Evolutionary conservation across 2,888 invertebrate genomes (phyloP).

Genomic region (Cordylochernes scorpioides): DNA sequence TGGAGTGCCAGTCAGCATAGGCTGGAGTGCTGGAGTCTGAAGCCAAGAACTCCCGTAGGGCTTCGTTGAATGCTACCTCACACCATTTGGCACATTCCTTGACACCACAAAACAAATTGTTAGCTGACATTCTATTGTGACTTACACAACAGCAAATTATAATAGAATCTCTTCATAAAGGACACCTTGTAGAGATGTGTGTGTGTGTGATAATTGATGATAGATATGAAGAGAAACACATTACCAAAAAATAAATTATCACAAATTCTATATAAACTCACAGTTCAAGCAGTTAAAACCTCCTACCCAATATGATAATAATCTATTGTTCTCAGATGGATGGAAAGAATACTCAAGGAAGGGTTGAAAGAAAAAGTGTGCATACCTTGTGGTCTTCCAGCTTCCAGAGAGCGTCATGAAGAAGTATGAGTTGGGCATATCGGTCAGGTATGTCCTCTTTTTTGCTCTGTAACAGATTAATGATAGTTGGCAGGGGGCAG

Average conservation of each 20-base stretch:
- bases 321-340: background rate
- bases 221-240: too few species aligned
- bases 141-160: background rate
- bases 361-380: too few species aligned
- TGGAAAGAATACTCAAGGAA: too few species aligned
- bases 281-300: background rate
- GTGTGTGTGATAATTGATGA: too few species aligned
- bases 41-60: conserved; percentile 30
- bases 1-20: conserved; percentile 24
- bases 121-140: too few species aligned
- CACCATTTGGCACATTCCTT: conserved; percentile 30
- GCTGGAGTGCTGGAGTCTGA: conserved; percentile 19
- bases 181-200: too few species aligned
- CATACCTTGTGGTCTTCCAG: conserved; percentile 27
- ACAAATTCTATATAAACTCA: background rate
- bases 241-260: background rate
- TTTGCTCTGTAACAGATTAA: too few species aligned
- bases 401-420: conserved; percentile 39
- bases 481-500: too few species aligned
- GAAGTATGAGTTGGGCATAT: conserved; percentile 28
- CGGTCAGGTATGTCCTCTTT: conserved; percentile 25
- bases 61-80: conserved; percentile 44
- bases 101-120: background rate
- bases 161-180: background rate
- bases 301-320: too few species aligned